Conservation (phyloP, 92 coral and sea anemone species). For the Porites rus region DNA sequence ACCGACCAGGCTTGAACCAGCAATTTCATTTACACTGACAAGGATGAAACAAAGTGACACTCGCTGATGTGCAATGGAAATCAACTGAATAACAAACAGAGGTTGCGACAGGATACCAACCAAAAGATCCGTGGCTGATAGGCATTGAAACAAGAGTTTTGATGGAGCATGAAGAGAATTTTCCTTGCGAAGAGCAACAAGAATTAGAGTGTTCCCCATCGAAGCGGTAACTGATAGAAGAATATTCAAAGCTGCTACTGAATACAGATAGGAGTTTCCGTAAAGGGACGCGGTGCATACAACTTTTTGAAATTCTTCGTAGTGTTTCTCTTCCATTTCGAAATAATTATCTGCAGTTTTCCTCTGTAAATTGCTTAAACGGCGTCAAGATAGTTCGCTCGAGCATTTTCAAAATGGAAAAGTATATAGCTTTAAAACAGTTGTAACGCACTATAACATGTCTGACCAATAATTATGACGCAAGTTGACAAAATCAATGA, state of each 20-base stretch:
- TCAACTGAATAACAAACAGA: not conserved
- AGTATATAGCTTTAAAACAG: too few relatives aligned
- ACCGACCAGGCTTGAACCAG: not conserved
- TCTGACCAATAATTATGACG: too few relatives aligned
- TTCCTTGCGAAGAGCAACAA: constrained; percentile 23
- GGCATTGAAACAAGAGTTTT: constrained; percentile 26
- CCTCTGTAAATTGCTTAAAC: too few relatives aligned
- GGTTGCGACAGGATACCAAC: constrained; percentile 9
- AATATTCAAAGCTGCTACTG: constrained; percentile 3
- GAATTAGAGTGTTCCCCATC: constrained; percentile 13
- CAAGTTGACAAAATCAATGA: too few relatives aligned
- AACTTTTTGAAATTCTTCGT: not conserved
- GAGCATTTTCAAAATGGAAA: too few relatives aligned
- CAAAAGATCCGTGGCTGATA: constrained; percentile 8
- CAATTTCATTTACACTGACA: not conserved
- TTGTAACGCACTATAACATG: too few relatives aligned
- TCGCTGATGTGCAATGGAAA: not conserved
- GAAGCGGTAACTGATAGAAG: constrained; percentile 13
- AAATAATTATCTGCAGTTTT: too few relatives aligned
- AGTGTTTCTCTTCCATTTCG: not conserved
- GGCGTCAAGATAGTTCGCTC: too few relatives aligned
- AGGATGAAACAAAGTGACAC: not conserved
- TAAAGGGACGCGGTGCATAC: not conserved
- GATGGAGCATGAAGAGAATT: constrained; percentile 11
- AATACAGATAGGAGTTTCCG: not conserved